Base-by-base conservation (phyloP, 1,140 invertebrate genomes). In the Acyrthosiphon pisum region DNA sequence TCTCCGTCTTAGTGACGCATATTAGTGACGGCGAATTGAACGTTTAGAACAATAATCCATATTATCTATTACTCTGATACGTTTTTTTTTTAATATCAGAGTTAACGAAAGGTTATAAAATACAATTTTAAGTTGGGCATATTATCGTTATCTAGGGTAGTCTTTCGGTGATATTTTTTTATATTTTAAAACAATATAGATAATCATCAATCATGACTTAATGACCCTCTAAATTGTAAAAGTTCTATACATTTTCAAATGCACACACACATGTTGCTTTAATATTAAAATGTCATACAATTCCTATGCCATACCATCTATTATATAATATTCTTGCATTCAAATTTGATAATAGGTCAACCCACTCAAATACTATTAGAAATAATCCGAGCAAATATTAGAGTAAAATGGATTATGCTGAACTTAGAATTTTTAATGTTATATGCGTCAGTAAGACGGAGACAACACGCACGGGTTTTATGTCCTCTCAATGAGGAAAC, bases 301-400 rank as follows among this genome's bases (percentile, higher is more conserved):
- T 0, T 68, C 30, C 14, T 68, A 14, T 0, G 3, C 1, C 6
- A 14, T 0, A 6, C 11, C 9, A 3, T 68, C 30, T 68, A 30
- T 60, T 30, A n/a, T 18, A 0, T 68, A 18, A n/a, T 68, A 68
- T 68, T n/a, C 60, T 68, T n/a, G n/a, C 0, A 14, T n/a, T n/a
- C 14, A n/a, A n/a, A 68, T 68, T 68, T n/a, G 4, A n/a, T 68
- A 68, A 18, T 18, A 18, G 14, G 60, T 68, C 14, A 68, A 68
- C 11, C 30, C 14, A 68, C 14, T n/a, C 50, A 53, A 53, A n/a
- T n/a, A 68, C n/a, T n/a, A 68, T 68, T 68, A 14, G 30, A n/a
- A 68, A 68, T 68, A n/a, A 68, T n/a, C n/a, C n/a, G n/a, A n/a
- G n/a, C n/a, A n/a, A n/a, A n/a, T n/a, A n/a, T n/a, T 14, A 68